Evolutionary conservation across 1,140 invertebrate species (phyloP).

Genomic region (Pseudobourletiella spinata): DNA sequence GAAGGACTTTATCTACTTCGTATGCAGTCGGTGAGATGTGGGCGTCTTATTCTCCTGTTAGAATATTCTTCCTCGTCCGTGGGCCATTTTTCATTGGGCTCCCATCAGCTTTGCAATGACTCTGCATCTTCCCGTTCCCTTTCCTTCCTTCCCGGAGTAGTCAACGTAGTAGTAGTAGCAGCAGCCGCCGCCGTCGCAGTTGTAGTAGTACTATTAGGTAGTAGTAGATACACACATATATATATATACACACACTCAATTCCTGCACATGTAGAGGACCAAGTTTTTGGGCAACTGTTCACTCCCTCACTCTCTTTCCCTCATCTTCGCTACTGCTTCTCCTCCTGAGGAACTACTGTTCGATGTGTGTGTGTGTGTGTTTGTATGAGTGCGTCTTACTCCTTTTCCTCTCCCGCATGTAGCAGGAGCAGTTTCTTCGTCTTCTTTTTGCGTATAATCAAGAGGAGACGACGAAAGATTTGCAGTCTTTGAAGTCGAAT

Average conservation of each 20-base stretch:
- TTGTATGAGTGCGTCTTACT: background rate
- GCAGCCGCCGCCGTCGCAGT: background rate
- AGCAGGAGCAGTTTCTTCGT: background rate
- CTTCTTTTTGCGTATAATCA: background rate
- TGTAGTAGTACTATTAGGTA: background rate
- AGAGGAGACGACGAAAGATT: background rate
- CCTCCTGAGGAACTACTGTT: too few relatives aligned
- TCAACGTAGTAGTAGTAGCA: background rate
- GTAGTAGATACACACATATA: background rate
- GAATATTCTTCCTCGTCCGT: conserved; percentile 2
- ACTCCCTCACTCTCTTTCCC: background rate
- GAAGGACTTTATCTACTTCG: conserved; percentile 6
- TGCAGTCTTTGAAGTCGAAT: background rate
- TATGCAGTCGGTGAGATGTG: conserved; percentile 2
- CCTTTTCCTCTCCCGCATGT: background rate
- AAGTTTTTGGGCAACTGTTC: too few relatives aligned
- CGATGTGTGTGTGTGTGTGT: too few relatives aligned
- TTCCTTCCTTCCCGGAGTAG: background rate
- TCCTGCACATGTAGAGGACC: too few relatives aligned
- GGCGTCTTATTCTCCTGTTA: background rate
- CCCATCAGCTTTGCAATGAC: background rate
- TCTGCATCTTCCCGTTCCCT: background rate
- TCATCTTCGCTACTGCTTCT: background rate
- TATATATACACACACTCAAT: too few relatives aligned
- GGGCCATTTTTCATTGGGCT: conserved; percentile 2